Conservation (phyloP, 2,113 vertebrate genomes). For the Muntiacus reevesi region DNA sequence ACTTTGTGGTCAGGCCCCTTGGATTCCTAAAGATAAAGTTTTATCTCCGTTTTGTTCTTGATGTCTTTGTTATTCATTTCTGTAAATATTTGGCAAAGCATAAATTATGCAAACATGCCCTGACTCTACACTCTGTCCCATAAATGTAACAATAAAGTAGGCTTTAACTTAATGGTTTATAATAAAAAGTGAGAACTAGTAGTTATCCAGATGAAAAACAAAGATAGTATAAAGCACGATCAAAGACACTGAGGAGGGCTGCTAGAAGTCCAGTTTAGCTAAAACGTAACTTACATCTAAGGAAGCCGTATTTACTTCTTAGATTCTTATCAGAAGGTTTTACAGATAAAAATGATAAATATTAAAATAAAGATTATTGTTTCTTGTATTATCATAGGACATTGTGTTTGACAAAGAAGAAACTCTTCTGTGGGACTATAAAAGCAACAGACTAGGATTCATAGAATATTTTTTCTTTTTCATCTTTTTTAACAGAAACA, state of each 20-base stretch:
- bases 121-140: neutral
- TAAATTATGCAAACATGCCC: neutral
- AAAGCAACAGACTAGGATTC: neutral
- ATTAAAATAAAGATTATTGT: neutral
- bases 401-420: neutral
- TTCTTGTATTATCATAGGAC: neutral
- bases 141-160: neutral
- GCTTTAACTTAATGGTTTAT: conserved; percentile 25
- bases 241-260: neutral
- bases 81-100: neutral
- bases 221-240: neutral
- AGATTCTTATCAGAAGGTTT: neutral
- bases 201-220: neutral
- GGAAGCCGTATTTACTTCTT: neutral
- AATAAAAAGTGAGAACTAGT: neutral
- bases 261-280: neutral
- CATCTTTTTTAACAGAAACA: neutral
- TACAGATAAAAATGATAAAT: neutral
- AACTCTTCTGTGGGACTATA: neutral
- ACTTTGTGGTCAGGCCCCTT: neutral
- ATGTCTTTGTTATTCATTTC: neutral
- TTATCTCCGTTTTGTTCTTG: neutral
- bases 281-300: neutral
- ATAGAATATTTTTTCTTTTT: neutral
- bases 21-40: neutral